Evolutionary conservation across 2,797 vertebrate genomes (phyloP).

Genomic region (Thripadectes ignobilis): DNA sequence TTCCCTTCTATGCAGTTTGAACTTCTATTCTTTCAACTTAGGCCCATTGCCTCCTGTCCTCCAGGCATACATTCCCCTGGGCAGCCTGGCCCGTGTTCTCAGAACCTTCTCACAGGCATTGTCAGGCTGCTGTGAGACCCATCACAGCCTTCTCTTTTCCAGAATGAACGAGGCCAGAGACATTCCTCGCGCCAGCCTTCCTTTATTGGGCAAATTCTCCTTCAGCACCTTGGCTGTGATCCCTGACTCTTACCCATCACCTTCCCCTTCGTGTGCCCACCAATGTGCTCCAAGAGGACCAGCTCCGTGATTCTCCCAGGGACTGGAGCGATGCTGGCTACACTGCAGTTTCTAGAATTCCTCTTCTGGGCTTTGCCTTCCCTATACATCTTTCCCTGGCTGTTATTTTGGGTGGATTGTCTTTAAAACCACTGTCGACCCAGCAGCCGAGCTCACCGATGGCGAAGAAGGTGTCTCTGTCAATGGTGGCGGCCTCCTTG

Average conservation of each 20-base stretch:
- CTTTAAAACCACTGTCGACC: rapidly evolving
- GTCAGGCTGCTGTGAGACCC: not conserved
- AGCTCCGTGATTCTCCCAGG: rapidly evolving
- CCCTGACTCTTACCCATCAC: not conserved
- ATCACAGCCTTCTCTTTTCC: not conserved
- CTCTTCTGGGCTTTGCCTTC: rapidly evolving
- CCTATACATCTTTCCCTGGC: too few relatives aligned
- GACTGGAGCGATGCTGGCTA: not conserved
- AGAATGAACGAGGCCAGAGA: not conserved
- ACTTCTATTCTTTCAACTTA: not conserved
- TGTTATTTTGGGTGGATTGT: rapidly evolving
- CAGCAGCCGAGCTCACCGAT: conserved; percentile 80
- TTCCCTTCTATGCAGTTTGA: not conserved
- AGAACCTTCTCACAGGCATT: not conserved
- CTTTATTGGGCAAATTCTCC: not conserved
- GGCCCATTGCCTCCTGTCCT: not conserved
- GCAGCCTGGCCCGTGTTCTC: not conserved
- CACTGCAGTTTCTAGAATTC: rapidly evolving
- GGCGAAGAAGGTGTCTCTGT: conserved; percentile 89
- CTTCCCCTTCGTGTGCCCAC: rapidly evolving
- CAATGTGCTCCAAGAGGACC: rapidly evolving
- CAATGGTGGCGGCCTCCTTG: conserved; percentile 87
- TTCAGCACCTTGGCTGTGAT: not conserved
- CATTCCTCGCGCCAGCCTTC: not conserved
- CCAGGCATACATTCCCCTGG: not conserved